Evolutionary conservation across 2,113 vertebrate genomes (phyloP).

Genomic region (Salvelinus alpinus): DNA sequence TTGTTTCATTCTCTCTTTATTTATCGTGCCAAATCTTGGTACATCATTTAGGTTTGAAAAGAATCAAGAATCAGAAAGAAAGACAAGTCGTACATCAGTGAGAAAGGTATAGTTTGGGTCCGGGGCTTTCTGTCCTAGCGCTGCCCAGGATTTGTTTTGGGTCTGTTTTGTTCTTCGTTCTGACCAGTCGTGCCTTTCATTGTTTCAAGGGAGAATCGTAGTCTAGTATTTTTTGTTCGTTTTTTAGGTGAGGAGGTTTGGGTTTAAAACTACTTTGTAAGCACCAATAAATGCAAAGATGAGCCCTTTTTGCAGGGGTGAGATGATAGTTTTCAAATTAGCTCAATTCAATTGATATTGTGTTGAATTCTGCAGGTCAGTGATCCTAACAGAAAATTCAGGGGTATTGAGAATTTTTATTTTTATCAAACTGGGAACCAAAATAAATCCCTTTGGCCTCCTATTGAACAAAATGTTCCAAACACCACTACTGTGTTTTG

Average conservation of each 20-base stretch:
- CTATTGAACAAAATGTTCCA: conserved; percentile 72
- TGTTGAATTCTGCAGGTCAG: conserved; percentile 94
- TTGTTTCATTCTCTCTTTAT: conserved; percentile 93
- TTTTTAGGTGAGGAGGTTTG: conserved; percentile 66
- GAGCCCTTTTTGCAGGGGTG: conserved; percentile 70
- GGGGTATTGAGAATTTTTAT: conserved; percentile 73
- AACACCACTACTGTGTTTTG: conserved; percentile 66
- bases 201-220: conserved; percentile 87
- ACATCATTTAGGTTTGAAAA: conserved; percentile 75
- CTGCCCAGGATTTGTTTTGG: conserved; percentile 51
- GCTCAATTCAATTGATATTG: conserved; percentile 82
- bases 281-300: conserved; percentile 87
- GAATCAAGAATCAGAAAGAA: conserved; percentile 58
- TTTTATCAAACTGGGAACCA: conserved; percentile 77
- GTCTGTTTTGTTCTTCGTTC: conserved; percentile 77
- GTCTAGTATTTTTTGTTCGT: conserved; percentile 67
- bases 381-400: conserved; percentile 88
- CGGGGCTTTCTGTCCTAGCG: conserved; percentile 62
- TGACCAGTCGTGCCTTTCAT: conserved; percentile 99
- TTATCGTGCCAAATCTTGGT: conserved; percentile 97
- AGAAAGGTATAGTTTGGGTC: conserved; percentile 37
- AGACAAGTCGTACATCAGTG: conserved; percentile 43
- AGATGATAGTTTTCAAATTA: conserved; percentile 77
- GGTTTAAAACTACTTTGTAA: conserved; percentile 70
- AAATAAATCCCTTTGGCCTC: conserved; percentile 77